Conservation (phyloP, 2,113 vertebrate genomes). For the Uria aalge region DNA sequence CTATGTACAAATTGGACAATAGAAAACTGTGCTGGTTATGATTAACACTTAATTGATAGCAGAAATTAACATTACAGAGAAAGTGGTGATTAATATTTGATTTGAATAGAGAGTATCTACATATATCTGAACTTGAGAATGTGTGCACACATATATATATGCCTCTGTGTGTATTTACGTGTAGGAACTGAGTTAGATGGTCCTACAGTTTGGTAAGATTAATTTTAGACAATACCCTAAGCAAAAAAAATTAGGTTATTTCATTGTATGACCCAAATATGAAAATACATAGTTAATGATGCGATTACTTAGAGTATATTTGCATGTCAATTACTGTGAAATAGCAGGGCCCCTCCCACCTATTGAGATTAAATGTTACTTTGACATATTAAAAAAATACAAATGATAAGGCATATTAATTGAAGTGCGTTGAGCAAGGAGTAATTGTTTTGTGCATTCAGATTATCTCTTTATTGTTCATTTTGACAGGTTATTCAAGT, state of each 20-base stretch:
- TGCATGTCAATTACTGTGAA: neutral
- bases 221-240: neutral
- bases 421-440: neutral
- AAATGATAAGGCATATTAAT: neutral
- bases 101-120: neutral
- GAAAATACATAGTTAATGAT: neutral
- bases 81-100: neutral
- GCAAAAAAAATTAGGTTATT: neutral
- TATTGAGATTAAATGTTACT: slow-evolving; percentile 4
- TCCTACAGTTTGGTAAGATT: neutral
- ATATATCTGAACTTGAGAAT: neutral
- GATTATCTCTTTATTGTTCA: slow-evolving; percentile 38
- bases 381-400: neutral
- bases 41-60: neutral
- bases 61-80: neutral
- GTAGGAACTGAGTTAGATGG: neutral
- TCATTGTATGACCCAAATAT: neutral
- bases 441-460: neutral
- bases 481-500: slow-evolving; percentile 44
- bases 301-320: neutral
- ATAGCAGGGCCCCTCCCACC: neutral
- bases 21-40: neutral
- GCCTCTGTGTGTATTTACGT: neutral
- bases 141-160: neutral
- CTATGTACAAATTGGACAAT: neutral